A percentile compares a stretch with the other conserved stretches of the same genome.
These are phyloP conservation scores for Myotis yumanensis DNA, from an alignment of 2,113 vertebrate genomes.

Conservation along the genomic window DNA sequence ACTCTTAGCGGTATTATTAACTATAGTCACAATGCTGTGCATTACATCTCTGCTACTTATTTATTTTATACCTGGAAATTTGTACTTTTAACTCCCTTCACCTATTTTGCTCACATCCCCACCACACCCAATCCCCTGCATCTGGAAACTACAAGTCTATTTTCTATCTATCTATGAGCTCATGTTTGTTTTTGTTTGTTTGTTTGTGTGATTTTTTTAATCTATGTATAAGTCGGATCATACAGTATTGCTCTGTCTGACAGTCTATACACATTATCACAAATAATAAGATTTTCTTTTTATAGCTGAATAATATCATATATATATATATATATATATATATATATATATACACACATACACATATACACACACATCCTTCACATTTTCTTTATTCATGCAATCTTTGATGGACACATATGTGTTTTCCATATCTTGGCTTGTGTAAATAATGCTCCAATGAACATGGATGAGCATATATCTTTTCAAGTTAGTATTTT, in stretches of 20 bases:
- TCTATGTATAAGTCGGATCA: background rate
- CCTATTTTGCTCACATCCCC: background rate
- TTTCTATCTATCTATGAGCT: background rate
- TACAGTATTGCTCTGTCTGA: background rate
- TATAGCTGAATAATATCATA: background rate
- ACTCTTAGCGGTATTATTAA: background rate
- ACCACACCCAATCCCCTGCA: background rate
- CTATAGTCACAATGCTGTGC: background rate
- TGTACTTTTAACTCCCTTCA: background rate
- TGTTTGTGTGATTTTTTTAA: background rate
- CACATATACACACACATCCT: background rate
- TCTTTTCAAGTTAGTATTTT: background rate
- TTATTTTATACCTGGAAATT: background rate
- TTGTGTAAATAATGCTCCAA: background rate
- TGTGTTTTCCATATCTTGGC: background rate
- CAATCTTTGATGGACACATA: background rate
- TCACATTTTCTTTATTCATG: background rate
- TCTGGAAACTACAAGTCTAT: background rate
- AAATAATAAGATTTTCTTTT: background rate
- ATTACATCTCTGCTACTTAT: background rate
- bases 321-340: too few relatives aligned
- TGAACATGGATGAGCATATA: background rate
- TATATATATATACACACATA: too few relatives aligned
- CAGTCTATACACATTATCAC: background rate
- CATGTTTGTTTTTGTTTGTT: background rate